Conservation (phyloP, 2,797 vertebrate genomes). For the Sus cebifrons region DNA sequence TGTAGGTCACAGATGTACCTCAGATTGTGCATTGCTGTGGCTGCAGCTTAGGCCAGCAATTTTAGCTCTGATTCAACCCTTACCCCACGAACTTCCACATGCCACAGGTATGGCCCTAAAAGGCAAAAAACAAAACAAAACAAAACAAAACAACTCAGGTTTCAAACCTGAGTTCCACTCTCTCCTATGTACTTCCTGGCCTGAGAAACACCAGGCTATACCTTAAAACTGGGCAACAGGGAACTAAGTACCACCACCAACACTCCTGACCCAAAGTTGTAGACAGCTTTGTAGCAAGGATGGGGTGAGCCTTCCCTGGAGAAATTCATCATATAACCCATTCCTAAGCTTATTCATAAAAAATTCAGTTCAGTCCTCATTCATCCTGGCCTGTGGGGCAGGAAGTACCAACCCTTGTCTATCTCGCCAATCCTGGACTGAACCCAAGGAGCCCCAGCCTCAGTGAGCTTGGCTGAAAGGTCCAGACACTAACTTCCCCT, state of each 20-base stretch:
- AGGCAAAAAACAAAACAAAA: too few species aligned
- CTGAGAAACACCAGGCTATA: background rate
- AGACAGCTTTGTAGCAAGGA: background rate
- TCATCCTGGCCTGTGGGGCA: too few species aligned
- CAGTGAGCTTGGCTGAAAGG: background rate
- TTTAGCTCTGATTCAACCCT: too few species aligned
- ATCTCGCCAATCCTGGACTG: background rate
- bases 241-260: background rate
- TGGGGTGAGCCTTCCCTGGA: background rate
- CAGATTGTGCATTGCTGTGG: too few species aligned
- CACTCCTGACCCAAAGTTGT: background rate
- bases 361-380: background rate
- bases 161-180: constrained; percentile 19
- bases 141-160: background rate
- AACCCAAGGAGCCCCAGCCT: background rate
- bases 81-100: too few species aligned
- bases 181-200: background rate
- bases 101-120: too few species aligned
- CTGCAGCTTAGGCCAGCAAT: too few species aligned
- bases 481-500: background rate
- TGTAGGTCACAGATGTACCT: too few species aligned
- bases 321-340: background rate
- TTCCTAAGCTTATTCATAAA: background rate
- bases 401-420: fast-evolving
- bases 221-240: background rate